phyloP scores from a whole-genome alignment of 2,113 vertebrate genomes.

The Panurus biarmicus region DNA sequence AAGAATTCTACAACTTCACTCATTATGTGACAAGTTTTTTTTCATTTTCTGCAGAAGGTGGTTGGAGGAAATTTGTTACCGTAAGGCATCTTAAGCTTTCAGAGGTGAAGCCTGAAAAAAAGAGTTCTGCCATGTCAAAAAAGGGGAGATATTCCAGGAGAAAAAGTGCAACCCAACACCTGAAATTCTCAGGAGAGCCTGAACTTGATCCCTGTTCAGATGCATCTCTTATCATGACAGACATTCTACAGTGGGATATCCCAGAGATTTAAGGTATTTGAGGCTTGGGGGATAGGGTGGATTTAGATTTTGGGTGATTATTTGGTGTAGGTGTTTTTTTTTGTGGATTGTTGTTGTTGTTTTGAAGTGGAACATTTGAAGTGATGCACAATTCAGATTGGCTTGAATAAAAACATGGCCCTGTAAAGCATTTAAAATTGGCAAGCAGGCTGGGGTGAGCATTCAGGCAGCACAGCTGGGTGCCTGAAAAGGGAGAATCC shows the following conservation, averaged over 20 bases:
- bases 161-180: background rate
- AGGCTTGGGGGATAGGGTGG: rapidly evolving
- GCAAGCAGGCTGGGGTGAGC: background rate
- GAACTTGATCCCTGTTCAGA: background rate
- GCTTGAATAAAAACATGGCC: background rate
- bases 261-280: background rate
- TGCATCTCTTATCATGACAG: background rate
- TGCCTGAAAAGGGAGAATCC: background rate
- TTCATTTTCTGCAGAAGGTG: background rate
- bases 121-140: background rate
- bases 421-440: background rate
- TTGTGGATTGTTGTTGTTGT: background rate
- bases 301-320: background rate
- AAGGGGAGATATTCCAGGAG: background rate
- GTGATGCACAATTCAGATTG: background rate
- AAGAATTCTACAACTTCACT: background rate
- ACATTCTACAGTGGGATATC: background rate
- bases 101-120: background rate
- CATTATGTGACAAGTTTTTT: background rate
- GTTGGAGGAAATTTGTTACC: background rate
- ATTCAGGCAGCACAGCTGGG: background rate
- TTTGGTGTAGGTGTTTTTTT: rapidly evolving
- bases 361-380: background rate
- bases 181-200: background rate
- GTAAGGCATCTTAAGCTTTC: background rate